Percentiles rank a stretch among this genome's conserved stretches.
Conservation (phyloP, 2,113 vertebrate species). For the Cynocephalus volans region DNA sequence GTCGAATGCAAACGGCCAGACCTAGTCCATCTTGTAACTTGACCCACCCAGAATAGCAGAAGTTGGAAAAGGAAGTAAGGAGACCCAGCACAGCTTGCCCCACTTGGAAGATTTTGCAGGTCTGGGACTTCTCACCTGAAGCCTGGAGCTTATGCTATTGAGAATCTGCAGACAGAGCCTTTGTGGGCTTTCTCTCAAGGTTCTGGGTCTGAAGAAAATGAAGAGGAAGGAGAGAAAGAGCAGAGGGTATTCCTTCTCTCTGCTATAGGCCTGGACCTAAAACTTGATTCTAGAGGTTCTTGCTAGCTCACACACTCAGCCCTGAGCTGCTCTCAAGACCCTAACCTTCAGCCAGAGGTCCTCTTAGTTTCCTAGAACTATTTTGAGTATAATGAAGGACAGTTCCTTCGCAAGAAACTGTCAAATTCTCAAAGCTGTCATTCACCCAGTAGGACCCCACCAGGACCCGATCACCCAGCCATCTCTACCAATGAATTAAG, state of each 20-base stretch:
- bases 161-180: background rate
- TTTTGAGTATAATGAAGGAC: background rate
- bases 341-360: background rate
- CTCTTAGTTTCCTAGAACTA: background rate
- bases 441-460: background rate
- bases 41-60: background rate
- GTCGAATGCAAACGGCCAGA: too few species aligned
- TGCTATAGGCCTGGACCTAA: background rate
- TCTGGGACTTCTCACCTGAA: background rate
- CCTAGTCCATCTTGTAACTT: background rate
- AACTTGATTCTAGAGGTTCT: background rate
- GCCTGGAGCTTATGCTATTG: fast-evolving
- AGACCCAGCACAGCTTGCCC: background rate
- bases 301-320: background rate
- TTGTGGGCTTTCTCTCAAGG: background rate
- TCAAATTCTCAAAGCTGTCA: background rate
- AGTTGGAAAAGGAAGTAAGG: background rate
- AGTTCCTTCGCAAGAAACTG: background rate
- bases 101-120: background rate
- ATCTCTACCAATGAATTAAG: background rate
- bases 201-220: background rate
- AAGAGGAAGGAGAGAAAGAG: background rate
- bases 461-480: background rate
- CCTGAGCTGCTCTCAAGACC: background rate
- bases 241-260: background rate